Percentiles rank a stretch among this genome's conserved stretches.
Conservation (phyloP, 2,888 invertebrate genomes). For the Atrina japonica region DNA sequence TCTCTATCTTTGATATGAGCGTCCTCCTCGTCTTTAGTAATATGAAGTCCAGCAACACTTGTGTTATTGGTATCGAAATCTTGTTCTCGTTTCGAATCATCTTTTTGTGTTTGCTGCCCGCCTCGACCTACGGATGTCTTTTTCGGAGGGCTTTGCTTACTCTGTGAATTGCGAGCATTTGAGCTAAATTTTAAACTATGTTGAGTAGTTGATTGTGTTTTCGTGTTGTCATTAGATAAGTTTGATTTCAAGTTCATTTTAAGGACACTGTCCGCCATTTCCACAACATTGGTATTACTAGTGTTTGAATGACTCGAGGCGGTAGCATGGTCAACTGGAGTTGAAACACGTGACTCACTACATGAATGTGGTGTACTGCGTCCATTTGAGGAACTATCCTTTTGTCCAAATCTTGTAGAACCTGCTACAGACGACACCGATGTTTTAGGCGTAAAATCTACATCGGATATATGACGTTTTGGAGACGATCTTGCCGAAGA, state of each 20-base stretch:
- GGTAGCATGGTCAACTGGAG: slow-evolving; percentile 27
- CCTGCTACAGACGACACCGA: not conserved
- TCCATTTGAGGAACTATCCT: too few relatives aligned
- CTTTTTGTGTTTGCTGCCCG: slow-evolving; percentile 8
- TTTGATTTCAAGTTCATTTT: slow-evolving; percentile 42
- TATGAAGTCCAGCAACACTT: slow-evolving; percentile 32
- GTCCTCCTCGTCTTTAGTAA: slow-evolving; percentile 64
- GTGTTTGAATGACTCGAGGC: slow-evolving; percentile 28
- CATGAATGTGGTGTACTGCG: slow-evolving; percentile 1
- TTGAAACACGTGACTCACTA: slow-evolving; percentile 7
- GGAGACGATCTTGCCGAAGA: slow-evolving; percentile 64
- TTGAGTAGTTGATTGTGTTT: slow-evolving; percentile 1
- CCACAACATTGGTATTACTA: slow-evolving; percentile 13
- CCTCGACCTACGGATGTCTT: not conserved
- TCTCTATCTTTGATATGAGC: slow-evolving; percentile 73
- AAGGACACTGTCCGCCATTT: slow-evolving; percentile 39
- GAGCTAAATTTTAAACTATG: slow-evolving; percentile 35
- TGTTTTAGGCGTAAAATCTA: slow-evolving; percentile 49
- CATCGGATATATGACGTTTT: slow-evolving; percentile 45
- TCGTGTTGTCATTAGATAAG: slow-evolving; percentile 7
- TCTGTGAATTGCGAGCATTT: slow-evolving; percentile 17
- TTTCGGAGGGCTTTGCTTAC: slow-evolving; percentile 5
- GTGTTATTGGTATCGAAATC: not conserved
- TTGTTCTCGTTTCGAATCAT: slow-evolving; percentile 2
- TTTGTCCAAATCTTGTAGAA: too few relatives aligned